A percentile compares a stretch with the other conserved stretches of the same genome.
Evolutionary conservation across 2,888 invertebrate genomes (phyloP).

Genomic region (Plagiodera versicolora): DNA sequence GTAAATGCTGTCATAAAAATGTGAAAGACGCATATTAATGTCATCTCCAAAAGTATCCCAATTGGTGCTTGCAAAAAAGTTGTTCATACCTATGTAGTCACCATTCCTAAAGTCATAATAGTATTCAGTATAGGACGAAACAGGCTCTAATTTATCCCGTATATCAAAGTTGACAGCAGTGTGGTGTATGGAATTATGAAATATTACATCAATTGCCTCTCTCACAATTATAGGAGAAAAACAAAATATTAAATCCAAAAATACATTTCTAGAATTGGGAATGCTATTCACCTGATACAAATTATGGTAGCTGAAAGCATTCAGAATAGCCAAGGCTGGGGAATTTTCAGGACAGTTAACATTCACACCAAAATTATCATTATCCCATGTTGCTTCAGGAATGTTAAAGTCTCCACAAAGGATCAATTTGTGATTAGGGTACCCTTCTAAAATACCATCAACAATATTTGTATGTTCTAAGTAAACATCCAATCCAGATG

Average conservation of each 20-base stretch:
- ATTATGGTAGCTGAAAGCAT: too few relatives aligned
- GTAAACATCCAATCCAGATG: neutral
- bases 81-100: neutral
- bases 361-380: neutral
- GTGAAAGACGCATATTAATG: neutral
- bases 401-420: conserved; percentile 4
- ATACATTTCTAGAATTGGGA: too few relatives aligned
- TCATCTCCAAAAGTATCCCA: neutral
- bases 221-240: too few relatives aligned
- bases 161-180: too few relatives aligned
- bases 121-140: too few relatives aligned
- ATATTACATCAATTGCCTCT: neutral
- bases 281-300: neutral
- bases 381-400: conserved; percentile 1
- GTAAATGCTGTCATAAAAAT: neutral
- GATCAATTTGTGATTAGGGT: neutral
- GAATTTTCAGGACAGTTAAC: conserved; percentile 1
- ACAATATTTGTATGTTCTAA: neutral
- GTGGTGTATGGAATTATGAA: too few relatives aligned
- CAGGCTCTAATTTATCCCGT: too few relatives aligned
- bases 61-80: conserved; percentile 1
- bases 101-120: too few relatives aligned
- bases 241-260: neutral
- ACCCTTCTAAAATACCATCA: neutral
- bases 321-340: neutral